Evolutionary conservation across 2,113 vertebrate genomes (phyloP).

Genomic region (Saccopteryx leptura): DNA sequence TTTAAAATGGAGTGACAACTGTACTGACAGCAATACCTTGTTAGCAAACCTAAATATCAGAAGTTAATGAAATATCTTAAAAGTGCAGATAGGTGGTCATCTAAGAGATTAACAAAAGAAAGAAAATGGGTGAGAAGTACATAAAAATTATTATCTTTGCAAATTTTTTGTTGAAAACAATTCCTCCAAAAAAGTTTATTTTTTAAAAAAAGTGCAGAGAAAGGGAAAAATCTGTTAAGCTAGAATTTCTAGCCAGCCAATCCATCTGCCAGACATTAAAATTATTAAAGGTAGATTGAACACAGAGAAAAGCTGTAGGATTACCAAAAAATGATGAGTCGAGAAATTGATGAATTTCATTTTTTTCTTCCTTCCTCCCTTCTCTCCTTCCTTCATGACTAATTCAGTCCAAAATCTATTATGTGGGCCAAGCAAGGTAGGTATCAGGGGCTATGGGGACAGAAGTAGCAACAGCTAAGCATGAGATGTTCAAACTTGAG

Average conservation of each 20-base stretch:
- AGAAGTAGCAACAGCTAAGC: not conserved
- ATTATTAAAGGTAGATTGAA: conserved; percentile 23
- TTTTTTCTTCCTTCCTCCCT: not conserved
- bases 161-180: not conserved
- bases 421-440: not conserved
- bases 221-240: not conserved
- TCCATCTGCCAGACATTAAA: not conserved
- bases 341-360: not conserved
- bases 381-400: not conserved
- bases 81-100: not conserved
- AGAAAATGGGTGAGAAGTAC: not conserved
- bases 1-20: not conserved
- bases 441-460: not conserved
- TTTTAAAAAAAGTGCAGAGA: not conserved
- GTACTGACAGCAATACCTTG: not conserved
- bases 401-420: not conserved
- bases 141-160: not conserved
- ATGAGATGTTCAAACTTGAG: not conserved
- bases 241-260: not conserved
- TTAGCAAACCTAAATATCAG: not conserved
- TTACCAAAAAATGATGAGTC: not conserved
- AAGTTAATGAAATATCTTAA: not conserved
- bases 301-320: not conserved
- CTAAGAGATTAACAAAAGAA: not conserved
- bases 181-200: not conserved